These are phyloP conservation scores for Euzetes globulus DNA, from an alignment of 2,888 invertebrate species.

Conservation along the genomic window DNA sequence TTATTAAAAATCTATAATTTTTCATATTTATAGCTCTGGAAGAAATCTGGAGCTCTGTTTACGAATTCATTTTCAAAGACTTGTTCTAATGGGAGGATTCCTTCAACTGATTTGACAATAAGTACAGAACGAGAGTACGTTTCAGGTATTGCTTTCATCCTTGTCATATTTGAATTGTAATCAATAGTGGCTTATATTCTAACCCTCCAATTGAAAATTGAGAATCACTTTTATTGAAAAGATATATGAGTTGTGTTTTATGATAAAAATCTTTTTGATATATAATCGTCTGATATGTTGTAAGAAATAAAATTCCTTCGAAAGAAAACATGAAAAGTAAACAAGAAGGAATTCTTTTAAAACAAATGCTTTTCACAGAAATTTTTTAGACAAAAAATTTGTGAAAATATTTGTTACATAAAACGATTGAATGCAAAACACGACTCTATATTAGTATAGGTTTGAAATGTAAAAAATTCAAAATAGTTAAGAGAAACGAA, in stretches of 20 bases:
- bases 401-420: not conserved
- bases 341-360: not conserved
- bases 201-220: no score
- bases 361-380: not conserved
- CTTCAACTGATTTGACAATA: not conserved
- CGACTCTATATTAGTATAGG: not conserved
- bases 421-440: not conserved
- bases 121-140: not conserved
- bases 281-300: no score
- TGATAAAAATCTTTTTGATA: no score
- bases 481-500: not conserved
- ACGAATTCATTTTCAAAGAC: not conserved
- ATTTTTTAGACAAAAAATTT: not conserved
- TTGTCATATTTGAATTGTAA: no score
- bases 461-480: constrained; percentile 16
- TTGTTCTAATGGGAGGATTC: not conserved
- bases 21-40: not conserved
- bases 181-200: no score
- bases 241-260: no score
- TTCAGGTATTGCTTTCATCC: not conserved
- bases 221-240: no score
- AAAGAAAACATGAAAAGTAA: no score
- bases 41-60: not conserved
- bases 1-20: not conserved
- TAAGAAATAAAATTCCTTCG: no score